Conservation (phyloP, 2,888 invertebrate species). For the Eueremaeus valkanovi region DNA sequence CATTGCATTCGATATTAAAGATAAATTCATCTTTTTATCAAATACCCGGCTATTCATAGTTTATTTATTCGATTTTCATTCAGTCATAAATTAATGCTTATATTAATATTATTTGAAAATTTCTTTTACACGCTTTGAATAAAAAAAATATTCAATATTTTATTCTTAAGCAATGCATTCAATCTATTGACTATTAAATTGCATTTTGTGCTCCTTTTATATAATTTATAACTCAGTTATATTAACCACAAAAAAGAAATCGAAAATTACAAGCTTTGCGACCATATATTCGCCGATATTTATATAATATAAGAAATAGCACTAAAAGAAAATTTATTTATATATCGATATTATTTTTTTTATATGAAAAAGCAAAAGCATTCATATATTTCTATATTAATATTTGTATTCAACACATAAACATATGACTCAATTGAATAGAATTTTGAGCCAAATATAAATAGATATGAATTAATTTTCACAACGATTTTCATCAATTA, state of each 20-base stretch:
- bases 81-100: not conserved
- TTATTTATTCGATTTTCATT: not conserved
- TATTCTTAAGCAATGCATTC: no score
- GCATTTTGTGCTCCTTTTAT: no score
- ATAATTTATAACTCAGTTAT: no score
- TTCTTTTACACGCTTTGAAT: no score
- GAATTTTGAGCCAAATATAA: not conserved
- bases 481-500: conserved; percentile 6
- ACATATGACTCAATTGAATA: not conserved
- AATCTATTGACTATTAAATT: no score
- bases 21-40: not conserved
- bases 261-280: not conserved
- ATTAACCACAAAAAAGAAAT: no score
- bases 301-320: no score
- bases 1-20: not conserved
- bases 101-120: not conserved
- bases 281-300: not conserved
- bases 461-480: not conserved
- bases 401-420: not conserved
- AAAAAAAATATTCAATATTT: no score
- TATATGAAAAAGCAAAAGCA: not conserved
- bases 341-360: not conserved
- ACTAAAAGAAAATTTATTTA: not conserved
- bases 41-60: not conserved
- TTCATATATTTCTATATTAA: no score